Evolutionary conservation across 2,888 invertebrate species (phyloP).

Genomic region (Eupithecia subfuscata): DNA sequence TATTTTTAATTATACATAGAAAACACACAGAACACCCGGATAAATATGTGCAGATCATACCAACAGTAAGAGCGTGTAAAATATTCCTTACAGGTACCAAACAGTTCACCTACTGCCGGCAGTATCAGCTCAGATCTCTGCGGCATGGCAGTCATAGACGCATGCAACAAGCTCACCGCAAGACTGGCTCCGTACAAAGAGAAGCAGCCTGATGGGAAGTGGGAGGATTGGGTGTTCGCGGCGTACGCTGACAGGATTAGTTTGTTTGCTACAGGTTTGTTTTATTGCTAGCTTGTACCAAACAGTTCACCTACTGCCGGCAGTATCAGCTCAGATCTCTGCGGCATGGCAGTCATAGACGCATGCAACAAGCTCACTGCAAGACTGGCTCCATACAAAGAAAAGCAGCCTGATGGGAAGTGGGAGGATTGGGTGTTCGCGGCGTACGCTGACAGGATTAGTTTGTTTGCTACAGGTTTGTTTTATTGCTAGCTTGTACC

Average conservation of each 20-base stretch:
- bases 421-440: slow-evolving; percentile 92
- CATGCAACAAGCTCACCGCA: slow-evolving; percentile 87
- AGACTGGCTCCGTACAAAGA: slow-evolving; percentile 87
- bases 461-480: slow-evolving; percentile 86
- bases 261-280: slow-evolving; percentile 86
- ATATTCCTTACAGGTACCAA: slow-evolving; percentile 80
- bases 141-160: slow-evolving; percentile 91
- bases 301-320: neutral
- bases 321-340: neutral
- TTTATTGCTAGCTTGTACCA: neutral
- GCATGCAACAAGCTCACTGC: slow-evolving; percentile 88
- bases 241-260: slow-evolving; percentile 89
- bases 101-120: slow-evolving; percentile 91
- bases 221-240: slow-evolving; percentile 90
- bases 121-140: slow-evolving; percentile 91
- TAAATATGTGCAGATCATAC: too few species aligned
- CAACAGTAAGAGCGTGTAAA: neutral
- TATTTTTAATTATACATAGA: too few species aligned
- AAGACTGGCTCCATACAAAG: slow-evolving; percentile 87
- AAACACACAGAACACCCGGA: too few species aligned
- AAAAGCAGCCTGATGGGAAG: slow-evolving; percentile 86
- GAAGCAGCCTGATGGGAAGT: slow-evolving; percentile 87
- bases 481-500: neutral
- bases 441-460: slow-evolving; percentile 88
- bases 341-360: slow-evolving; percentile 74